phyloP scores from a whole-genome alignment of 2,113 vertebrate genomes.

The Hemiprocne comata region DNA sequence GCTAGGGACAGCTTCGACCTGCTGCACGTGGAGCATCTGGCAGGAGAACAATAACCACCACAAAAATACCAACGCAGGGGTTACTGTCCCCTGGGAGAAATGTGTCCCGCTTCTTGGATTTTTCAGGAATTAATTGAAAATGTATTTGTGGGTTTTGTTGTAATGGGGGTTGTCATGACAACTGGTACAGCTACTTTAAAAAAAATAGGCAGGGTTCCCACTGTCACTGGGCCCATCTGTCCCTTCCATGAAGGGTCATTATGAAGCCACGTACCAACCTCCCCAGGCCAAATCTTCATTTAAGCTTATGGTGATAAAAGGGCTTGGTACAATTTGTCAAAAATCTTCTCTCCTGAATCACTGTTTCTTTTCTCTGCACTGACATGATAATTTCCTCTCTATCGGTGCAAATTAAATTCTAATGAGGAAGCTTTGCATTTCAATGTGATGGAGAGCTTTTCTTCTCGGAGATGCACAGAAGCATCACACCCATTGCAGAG shows the following conservation, averaged over 20 bases:
- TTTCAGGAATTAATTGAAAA: constrained; percentile 35
- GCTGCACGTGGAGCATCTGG: neutral
- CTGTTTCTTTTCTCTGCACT: constrained; percentile 44
- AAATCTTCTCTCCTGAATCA: neutral
- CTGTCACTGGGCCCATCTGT: constrained; percentile 23
- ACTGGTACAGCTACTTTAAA: neutral
- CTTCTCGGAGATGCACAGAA: neutral
- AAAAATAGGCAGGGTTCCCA: neutral
- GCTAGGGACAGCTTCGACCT: neutral
- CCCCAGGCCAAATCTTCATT: neutral
- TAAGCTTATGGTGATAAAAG: neutral
- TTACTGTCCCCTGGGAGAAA: neutral
- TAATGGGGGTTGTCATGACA: constrained; percentile 1
- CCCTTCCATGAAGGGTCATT: neutral
- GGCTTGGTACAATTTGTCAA: neutral
- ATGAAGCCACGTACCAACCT: neutral
- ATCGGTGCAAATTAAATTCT: constrained; percentile 65
- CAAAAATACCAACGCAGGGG: neutral
- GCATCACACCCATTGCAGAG: neutral
- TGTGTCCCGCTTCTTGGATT: neutral
- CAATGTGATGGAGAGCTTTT: constrained; percentile 50
- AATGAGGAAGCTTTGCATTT: constrained; percentile 54
- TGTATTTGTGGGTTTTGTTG: neutral
- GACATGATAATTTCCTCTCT: constrained; percentile 66
- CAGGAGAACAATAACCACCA: constrained; percentile 1